Conservation (phyloP, 2,888 invertebrate genomes). For the Masnerella sp. region DNA sequence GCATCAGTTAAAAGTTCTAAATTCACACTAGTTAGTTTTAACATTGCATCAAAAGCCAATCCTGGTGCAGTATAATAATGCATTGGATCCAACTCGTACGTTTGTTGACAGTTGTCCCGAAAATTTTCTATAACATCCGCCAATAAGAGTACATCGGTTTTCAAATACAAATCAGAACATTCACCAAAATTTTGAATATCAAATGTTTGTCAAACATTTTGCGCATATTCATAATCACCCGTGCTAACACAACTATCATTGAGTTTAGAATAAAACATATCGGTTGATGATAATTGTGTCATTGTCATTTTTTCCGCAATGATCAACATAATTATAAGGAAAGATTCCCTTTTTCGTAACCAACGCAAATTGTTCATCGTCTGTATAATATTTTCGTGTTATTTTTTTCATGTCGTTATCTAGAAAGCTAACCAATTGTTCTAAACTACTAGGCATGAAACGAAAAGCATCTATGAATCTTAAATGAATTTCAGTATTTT, state of each 20-base stretch:
- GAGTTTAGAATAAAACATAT: conserved; percentile 11
- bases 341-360: conserved; percentile 41
- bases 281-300: conserved; percentile 5
- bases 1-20: conserved; percentile 17
- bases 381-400: conserved; percentile 7
- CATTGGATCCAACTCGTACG: conserved; percentile 22
- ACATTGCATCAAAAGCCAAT: conserved; percentile 22
- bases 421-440: conserved; percentile 31
- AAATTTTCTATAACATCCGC: conserved; percentile 34
- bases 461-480: conserved; percentile 46
- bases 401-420: conserved; percentile 15
- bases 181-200: background rate
- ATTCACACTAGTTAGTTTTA: conserved; percentile 14
- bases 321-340: conserved; percentile 49
- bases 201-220: conserved; percentile 12
- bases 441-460: conserved; percentile 36
- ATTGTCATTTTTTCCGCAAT: conserved; percentile 1
- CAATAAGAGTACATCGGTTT: too few relatives aligned
- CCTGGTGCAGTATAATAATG: conserved; percentile 22
- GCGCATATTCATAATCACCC: conserved; percentile 1
- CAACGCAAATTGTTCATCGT: conserved; percentile 20
- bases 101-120: conserved; percentile 6
- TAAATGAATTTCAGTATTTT: conserved; percentile 19
- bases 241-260: conserved; percentile 9
- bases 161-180: too few relatives aligned